Percentiles rank a stretch among this genome's conserved stretches.
Evolutionary conservation across 2,797 vertebrate species (phyloP).

Genomic region (Betta splendens): DNA sequence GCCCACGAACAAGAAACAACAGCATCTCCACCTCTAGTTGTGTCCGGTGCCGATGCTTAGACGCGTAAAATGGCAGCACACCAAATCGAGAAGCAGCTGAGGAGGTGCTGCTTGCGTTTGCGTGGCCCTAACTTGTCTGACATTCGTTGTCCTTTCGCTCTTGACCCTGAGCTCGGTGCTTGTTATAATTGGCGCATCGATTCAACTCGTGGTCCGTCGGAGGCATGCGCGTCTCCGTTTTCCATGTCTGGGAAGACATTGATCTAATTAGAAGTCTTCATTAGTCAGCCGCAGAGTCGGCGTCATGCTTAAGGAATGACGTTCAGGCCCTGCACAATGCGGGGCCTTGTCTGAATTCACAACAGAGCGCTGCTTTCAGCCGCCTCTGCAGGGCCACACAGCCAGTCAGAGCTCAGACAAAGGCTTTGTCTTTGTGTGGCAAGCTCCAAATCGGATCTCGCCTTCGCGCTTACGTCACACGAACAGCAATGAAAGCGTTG

Average conservation of each 20-base stretch:
- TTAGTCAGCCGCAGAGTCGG: slow-evolving; percentile 74
- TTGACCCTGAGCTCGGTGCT: slow-evolving; percentile 49
- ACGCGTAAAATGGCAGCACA: neutral
- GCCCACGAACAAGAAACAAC: no score
- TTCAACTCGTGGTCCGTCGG: slow-evolving; percentile 65
- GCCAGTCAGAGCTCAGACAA: slow-evolving; percentile 19
- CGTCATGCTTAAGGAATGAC: slow-evolving; percentile 77
- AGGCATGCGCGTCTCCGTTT: slow-evolving; percentile 65
- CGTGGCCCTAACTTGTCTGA: slow-evolving; percentile 40
- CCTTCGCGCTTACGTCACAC: neutral
- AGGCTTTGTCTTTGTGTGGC: slow-evolving; percentile 19
- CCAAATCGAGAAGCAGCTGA: neutral
- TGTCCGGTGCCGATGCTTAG: no score
- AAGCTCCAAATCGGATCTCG: slow-evolving; percentile 7
- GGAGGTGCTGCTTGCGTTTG: slow-evolving; percentile 1
- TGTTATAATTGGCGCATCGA: slow-evolving; percentile 69
- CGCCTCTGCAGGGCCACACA: slow-evolving; percentile 11
- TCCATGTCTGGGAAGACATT: slow-evolving; percentile 67
- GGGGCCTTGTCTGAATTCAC: slow-evolving; percentile 63
- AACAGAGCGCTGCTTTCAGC: slow-evolving; percentile 62
- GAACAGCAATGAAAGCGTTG: neutral
- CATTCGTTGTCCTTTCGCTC: slow-evolving; percentile 64
- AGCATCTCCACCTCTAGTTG: no score
- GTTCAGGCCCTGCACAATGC: slow-evolving; percentile 58
- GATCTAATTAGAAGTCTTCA: slow-evolving; percentile 80